A percentile compares a stretch with the other conserved stretches of the same genome.
Evolutionary conservation across 1,140 invertebrate genomes (phyloP).

Genomic region (Cataglyphis hispanica): DNA sequence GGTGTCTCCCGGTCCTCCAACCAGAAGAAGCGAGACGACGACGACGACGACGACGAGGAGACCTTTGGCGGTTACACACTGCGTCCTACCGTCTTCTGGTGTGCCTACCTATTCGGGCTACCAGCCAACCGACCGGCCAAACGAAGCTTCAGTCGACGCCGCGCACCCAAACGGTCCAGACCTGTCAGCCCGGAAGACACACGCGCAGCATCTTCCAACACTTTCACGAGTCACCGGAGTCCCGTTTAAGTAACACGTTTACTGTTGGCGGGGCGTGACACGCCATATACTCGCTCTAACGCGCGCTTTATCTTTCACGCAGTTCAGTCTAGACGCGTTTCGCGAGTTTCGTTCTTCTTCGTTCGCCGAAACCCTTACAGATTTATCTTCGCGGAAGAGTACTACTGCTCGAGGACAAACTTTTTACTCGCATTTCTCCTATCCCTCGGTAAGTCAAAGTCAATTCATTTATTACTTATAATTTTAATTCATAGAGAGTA

Average conservation of each 20-base stretch:
- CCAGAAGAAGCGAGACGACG: conserved; percentile 84
- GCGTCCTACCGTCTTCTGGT: conserved; percentile 81
- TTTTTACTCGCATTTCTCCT: background rate
- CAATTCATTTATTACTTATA: background rate
- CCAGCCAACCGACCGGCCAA: conserved; percentile 81
- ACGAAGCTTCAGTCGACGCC: conserved; percentile 86
- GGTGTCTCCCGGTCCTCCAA: conserved; percentile 85
- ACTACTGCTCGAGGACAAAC: conserved; percentile 10
- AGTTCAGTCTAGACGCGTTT: background rate
- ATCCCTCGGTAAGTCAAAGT: conserved; percentile 47
- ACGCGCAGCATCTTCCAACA: conserved; percentile 60
- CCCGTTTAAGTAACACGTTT: conserved; percentile 7
- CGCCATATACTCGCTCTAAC: background rate
- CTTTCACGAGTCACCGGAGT: conserved; percentile 33
- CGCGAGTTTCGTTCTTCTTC: conserved; percentile 52
- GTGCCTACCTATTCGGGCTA: conserved; percentile 82
- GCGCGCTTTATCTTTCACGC: conserved; percentile 1
- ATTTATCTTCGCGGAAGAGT: background rate
- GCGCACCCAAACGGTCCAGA: conserved; percentile 87
- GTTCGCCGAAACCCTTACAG: background rate
- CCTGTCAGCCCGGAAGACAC: conserved; percentile 80
- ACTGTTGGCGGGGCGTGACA: conserved; percentile 11
- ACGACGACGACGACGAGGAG: conserved; percentile 70
- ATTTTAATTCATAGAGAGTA: background rate
- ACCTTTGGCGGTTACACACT: conserved; percentile 78